A percentile compares a stretch with the other conserved stretches of the same genome.
Evolutionary conservation across 2,888 invertebrate genomes (phyloP).

Genomic region (Cosmopolites sordidus): DNA sequence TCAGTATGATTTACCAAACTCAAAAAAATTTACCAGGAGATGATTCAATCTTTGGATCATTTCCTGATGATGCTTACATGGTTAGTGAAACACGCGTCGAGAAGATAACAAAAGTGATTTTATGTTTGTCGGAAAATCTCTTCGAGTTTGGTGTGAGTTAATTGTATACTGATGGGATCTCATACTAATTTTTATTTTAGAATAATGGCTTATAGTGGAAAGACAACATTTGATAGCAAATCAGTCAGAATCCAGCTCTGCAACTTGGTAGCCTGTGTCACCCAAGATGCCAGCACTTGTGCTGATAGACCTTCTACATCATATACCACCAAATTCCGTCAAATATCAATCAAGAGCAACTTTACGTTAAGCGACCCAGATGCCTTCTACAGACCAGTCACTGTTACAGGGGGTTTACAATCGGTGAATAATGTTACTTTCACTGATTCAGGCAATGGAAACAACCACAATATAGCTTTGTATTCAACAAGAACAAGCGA

Average conservation of each 20-base stretch:
- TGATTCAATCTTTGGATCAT: too few relatives aligned
- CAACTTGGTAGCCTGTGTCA: conserved; percentile 31
- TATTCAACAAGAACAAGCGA: conserved; percentile 12
- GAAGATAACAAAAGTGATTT: too few relatives aligned
- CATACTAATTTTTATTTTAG: conserved; percentile 18
- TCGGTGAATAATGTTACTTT: conserved; percentile 29
- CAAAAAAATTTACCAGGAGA: too few relatives aligned
- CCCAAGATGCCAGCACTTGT: conserved; percentile 28
- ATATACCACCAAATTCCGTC: conserved; percentile 27
- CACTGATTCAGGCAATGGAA: conserved; percentile 10
- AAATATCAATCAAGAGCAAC: conserved; percentile 29
- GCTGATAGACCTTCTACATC: conserved; percentile 27
- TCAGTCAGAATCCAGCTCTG: conserved; percentile 28
- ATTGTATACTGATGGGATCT: too few relatives aligned
- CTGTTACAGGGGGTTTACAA: conserved; percentile 28
- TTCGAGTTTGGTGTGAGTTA: too few relatives aligned
- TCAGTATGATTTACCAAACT: too few relatives aligned
- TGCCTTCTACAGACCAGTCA: conserved; percentile 30
- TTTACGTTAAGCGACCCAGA: conserved; percentile 13
- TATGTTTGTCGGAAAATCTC: too few relatives aligned
- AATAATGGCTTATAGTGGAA: conserved; percentile 31
- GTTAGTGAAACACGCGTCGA: too few relatives aligned
- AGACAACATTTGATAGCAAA: conserved; percentile 5
- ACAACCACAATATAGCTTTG: conserved; percentile 20
- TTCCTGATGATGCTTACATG: too few relatives aligned